These are phyloP conservation scores for Listronotus oregonensis DNA, from an alignment of 1,140 invertebrate genomes.

Conservation along the genomic window DNA sequence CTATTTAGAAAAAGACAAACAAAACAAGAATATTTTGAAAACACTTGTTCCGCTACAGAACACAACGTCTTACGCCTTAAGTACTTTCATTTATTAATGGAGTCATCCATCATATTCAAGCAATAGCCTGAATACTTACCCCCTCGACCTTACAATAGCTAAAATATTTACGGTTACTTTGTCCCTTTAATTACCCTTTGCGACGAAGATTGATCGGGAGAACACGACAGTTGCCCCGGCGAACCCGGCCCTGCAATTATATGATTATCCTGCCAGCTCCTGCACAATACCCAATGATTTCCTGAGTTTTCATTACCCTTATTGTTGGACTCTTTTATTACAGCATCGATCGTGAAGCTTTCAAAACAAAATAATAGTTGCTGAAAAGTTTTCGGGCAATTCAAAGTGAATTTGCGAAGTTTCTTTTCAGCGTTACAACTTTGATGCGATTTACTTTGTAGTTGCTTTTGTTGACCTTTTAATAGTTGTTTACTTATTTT, in stretches of 20 bases:
- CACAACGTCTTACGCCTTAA: conserved; percentile 2
- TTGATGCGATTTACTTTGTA: no score
- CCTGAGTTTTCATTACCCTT: conserved; percentile 52
- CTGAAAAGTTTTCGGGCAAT: conserved; percentile 27
- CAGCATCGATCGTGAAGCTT: conserved; percentile 11
- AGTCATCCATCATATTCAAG: conserved; percentile 22
- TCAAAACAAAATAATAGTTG: conserved; percentile 39
- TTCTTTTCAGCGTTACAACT: no score
- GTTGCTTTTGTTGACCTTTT: no score
- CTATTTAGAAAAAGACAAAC: no score
- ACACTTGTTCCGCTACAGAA: neutral
- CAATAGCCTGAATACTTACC: conserved; percentile 2
- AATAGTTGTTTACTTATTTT: no score
- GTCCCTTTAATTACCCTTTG: conserved; percentile 42
- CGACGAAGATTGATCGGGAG: conserved; percentile 45
- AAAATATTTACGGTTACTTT: conserved; percentile 39
- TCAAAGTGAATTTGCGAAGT: no score
- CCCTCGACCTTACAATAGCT: conserved; percentile 27
- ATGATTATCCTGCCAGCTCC: conserved; percentile 48
- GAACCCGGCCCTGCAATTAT: conserved; percentile 46
- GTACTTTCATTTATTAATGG: conserved; percentile 10
- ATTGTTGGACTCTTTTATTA: conserved; percentile 49
- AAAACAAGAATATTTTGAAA: neutral
- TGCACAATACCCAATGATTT: conserved; percentile 51
- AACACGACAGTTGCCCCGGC: conserved; percentile 40